Percentiles rank a stretch among this genome's conserved stretches.
phyloP scores from a whole-genome alignment of 1,140 invertebrate species.

The Steinernema feltiae region DNA sequence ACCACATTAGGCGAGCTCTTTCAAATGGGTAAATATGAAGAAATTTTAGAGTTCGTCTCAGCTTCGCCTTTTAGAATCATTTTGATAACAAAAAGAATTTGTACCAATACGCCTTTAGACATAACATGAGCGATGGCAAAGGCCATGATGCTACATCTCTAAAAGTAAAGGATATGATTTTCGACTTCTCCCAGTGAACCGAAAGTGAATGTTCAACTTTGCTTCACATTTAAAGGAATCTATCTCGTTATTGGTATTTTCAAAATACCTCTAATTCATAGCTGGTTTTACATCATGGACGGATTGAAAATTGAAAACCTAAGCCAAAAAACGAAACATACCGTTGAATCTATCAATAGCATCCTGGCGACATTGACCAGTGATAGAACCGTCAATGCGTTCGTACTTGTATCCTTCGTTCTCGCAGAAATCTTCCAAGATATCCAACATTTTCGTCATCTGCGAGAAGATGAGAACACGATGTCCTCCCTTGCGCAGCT shows the following conservation, averaged over 20 bases:
- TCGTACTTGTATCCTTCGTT: constrained; percentile 97
- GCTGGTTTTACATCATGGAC: neutral
- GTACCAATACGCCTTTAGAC: neutral
- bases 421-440: constrained; percentile 95
- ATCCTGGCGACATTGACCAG: constrained; percentile 86
- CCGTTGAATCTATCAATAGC: constrained; percentile 87
- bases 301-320: neutral
- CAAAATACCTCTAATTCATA: neutral
- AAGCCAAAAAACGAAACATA: constrained; percentile 36
- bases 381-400: constrained; percentile 96
- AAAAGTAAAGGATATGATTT: neutral
- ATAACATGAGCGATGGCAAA: neutral
- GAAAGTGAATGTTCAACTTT: neutral
- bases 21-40: neutral
- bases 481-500: constrained; percentile 83
- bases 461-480: constrained; percentile 95
- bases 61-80: constrained; percentile 13
- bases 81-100: neutral
- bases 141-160: neutral
- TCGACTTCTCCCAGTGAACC: neutral
- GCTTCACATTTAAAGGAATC: neutral
- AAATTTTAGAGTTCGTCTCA: neutral
- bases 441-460: constrained; percentile 84
- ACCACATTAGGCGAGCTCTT: neutral
- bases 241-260: neutral